Evolutionary conservation across 1,140 invertebrate genomes (phyloP), one percentile per base, ranked within the genome.

Genomic region (Aphelinus certus): DNA sequence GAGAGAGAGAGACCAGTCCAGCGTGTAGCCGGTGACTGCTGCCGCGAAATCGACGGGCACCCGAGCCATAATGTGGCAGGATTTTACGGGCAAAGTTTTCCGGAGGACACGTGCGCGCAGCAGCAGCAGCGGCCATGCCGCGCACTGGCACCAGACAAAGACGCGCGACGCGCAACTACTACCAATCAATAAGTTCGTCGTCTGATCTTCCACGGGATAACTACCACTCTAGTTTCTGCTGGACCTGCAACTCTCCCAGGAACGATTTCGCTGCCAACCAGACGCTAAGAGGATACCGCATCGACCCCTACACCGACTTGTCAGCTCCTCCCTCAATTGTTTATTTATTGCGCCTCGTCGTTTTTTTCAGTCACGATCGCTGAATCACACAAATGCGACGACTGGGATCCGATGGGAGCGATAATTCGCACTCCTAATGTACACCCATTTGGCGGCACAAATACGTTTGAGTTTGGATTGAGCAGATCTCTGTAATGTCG

Each of bases 241-340:
- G 77, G 79, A 81, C 81, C 75, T 80, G 79, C 79, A 78, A 58
- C 76, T 81, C 81, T 79, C 74, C 58, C 69, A 81, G 68, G 60
- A 77, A 72, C 76, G 71, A 82, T 80, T 77, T 77, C 77, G 73
- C 75, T 81, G 81, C 76, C 80, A 80, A 79, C 26, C 26, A 26
- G 77, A 81, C 78, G 78, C 81, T 80, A 78, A 70, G 74, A 26
- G 26, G 26, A 26, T 26, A 26, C 26, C 26, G 26, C 26, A 26
- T 26, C 26, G 26, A 26, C 26, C 26, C 26, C 26, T 26, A 26
- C 26, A 26, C 26, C 26, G 26, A 26, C 26, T 26, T 26, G 26
- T 26, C 26, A 26, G 26, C 26, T 26, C 26, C 26, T 26, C 26
- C 26, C 26, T 26, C 26, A 26, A 26, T 26, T 26, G 26, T 26